Evolutionary conservation across 2,113 vertebrate species (phyloP).

Genomic region (Crotalus helleri): DNA sequence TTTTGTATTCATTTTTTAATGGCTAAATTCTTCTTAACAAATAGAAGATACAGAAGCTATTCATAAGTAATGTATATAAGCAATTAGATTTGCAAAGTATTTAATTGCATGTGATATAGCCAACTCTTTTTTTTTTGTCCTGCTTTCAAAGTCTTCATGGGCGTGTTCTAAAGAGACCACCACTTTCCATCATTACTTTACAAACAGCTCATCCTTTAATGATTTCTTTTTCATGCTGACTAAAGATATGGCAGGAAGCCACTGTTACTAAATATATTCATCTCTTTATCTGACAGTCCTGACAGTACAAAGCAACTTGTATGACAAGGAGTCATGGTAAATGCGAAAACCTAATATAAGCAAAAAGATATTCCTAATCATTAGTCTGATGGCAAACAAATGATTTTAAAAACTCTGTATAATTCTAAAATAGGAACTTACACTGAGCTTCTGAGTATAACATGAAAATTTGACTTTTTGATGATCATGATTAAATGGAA

Average conservation of each 20-base stretch:
- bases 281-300: slow-evolving; percentile 49
- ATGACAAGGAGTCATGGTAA: slow-evolving; percentile 49
- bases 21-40: accelerated
- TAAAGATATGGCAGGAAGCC: slow-evolving; percentile 61
- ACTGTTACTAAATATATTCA: slow-evolving; percentile 57
- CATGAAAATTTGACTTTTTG: neutral
- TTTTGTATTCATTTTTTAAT: neutral
- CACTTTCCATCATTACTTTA: slow-evolving; percentile 19
- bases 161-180: slow-evolving; percentile 23
- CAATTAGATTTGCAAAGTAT: slow-evolving; percentile 1
- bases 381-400: slow-evolving; percentile 30
- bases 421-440: neutral
- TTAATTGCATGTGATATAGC: neutral
- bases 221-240: slow-evolving; percentile 46
- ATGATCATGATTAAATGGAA: neutral
- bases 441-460: neutral
- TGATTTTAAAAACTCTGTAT: neutral
- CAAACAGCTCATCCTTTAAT: slow-evolving; percentile 41
- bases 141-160: neutral
- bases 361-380: slow-evolving; percentile 39
- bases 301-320: slow-evolving; percentile 46
- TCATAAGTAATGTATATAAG: neutral
- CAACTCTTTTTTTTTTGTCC: slow-evolving; percentile 18
- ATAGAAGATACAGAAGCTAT: neutral
- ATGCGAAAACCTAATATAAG: slow-evolving; percentile 40